A percentile compares a stretch with the other conserved stretches of the same genome.
Conservation (phyloP, 2,888 invertebrate genomes). For the Callyntrura guangdongensis region DNA sequence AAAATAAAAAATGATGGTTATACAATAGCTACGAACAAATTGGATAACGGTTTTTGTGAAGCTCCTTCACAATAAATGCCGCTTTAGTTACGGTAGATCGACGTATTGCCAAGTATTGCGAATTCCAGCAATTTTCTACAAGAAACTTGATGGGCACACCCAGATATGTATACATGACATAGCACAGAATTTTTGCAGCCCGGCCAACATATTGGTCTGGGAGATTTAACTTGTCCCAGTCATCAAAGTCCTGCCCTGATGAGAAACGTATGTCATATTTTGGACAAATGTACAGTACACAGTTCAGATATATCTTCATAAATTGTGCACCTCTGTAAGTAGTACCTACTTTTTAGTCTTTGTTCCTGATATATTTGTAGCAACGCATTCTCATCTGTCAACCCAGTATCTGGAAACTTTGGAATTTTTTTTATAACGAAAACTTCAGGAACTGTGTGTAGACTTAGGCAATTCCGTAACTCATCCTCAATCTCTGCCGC, state of each 20-base stretch:
- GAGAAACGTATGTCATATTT: background rate
- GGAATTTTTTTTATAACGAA: constrained; percentile 34
- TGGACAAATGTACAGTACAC: too few species aligned
- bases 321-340: too few species aligned
- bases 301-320: too few species aligned
- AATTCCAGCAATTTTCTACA: constrained; percentile 29
- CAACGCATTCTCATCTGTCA: constrained; percentile 47
- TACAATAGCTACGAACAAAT: constrained; percentile 41
- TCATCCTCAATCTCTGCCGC: constrained; percentile 25
- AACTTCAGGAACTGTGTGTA: constrained; percentile 55
- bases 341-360: constrained; percentile 21
- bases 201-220: background rate
- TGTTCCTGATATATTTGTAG: constrained; percentile 31
- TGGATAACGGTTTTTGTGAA: constrained; percentile 71
- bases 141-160: constrained; percentile 16
- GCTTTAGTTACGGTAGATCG: constrained; percentile 52
- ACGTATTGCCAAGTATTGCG: constrained; percentile 30
- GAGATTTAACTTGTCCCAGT: constrained; percentile 23
- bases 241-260: constrained; percentile 40
- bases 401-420: background rate
- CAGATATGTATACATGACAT: constrained; percentile 42
- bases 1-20: background rate
- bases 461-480: constrained; percentile 1
- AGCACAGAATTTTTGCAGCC: constrained; percentile 57
- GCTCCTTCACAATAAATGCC: constrained; percentile 64